Evolutionary conservation across 2,797 vertebrate species (phyloP).

Genomic region (Labroides dimidiatus): DNA sequence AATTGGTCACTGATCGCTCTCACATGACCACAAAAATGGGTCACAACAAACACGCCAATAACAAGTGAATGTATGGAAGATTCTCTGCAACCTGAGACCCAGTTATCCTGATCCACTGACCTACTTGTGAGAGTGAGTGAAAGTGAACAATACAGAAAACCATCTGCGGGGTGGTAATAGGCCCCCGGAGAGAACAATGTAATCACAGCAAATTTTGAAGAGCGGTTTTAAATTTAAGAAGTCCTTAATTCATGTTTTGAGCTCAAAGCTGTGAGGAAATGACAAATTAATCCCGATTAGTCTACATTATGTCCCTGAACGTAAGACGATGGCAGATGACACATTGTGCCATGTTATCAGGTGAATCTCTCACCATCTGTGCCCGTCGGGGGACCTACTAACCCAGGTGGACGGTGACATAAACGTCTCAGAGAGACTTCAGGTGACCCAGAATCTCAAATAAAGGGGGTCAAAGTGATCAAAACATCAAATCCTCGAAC

Average conservation of each 20-base stretch:
- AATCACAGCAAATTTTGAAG: neutral
- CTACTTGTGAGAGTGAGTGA: conserved; percentile 22
- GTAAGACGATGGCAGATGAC: neutral
- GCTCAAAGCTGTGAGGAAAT: neutral
- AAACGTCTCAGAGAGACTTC: conserved; percentile 7
- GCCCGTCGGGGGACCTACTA: conserved; percentile 24
- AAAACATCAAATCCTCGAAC: neutral
- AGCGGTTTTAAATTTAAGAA: neutral
- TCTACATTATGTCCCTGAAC: no score
- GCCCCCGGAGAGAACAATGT: neutral
- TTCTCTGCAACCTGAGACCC: neutral
- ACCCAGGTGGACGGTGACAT: conserved; percentile 42
- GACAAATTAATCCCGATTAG: no score
- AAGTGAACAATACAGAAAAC: conserved; percentile 1
- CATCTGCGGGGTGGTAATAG: neutral
- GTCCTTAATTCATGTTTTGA: neutral
- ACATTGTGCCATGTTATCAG: neutral
- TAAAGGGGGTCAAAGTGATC: conserved; percentile 21
- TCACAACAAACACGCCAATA: conserved; percentile 2
- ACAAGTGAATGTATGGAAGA: neutral
- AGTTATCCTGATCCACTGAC: conserved; percentile 25
- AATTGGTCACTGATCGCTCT: neutral
- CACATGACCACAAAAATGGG: conserved; percentile 2
- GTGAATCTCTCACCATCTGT: neutral
- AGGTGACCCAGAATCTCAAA: conserved; percentile 35